Evolutionary conservation across 2,888 invertebrate genomes (phyloP), one percentile per base, ranked within the genome.

Genomic region (Altica lythri): DNA sequence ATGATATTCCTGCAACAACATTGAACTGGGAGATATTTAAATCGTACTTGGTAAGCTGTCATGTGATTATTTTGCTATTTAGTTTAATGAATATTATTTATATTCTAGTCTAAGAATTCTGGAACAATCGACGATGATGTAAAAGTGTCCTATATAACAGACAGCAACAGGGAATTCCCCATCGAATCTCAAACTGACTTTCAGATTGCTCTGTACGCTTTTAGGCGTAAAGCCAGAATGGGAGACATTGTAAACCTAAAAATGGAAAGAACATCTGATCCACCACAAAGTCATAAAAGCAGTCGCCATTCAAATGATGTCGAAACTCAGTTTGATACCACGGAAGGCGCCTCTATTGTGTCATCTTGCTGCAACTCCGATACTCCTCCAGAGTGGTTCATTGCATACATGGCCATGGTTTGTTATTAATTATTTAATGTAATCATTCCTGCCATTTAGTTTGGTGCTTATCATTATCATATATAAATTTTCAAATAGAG

Each of bases 21-120:
- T 60, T 76, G 38, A 74, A 74, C 66, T 77, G 75, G 73, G 71
- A 73, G 53, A 71, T 70, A 42, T 78, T 78, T 57, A 78, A 77
- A 66, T 74, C 76, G 2, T 78, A 78, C 62, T 65, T 78, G 72
- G 78, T 78, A 69, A n/a, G n/a, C n/a, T n/a, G n/a, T n/a, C n/a
- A 70, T 68, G 14, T 14, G 8, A 30, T 12, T 30, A 8, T 63
- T 27, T 19, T 44, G 18, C 30, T 25, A 40, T 6, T 2, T 22
- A 40, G 25, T 18, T 12, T 2, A 16, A 14, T 9, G 13, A 16
- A n/a, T 14, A 30, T 32, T 19, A 1, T 29, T 37, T 43, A 44
- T 18, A 29, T 66, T 68, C 16, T 56, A 78, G 78, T 64, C 76
- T 35, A 77, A 77, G 64, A 76, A 77, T 66, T 73, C 76, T 40